Evolutionary conservation across 2,888 invertebrate species (phyloP).

Genomic region (Zelleria hepariella): DNA sequence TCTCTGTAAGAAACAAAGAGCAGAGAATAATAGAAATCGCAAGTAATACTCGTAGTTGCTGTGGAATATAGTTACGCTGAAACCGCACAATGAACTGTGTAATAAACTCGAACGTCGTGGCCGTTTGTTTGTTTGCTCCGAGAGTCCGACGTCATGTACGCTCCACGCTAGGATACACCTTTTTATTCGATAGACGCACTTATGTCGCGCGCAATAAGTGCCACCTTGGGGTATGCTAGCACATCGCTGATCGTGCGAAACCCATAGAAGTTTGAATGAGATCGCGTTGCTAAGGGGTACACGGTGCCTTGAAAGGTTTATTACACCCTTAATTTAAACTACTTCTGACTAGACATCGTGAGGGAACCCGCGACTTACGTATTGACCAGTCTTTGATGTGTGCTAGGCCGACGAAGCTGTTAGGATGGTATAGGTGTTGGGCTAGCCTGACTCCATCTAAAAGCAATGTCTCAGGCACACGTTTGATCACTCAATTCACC

Average conservation of each 20-base stretch:
- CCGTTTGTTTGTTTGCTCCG: not conserved
- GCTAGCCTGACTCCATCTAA: no score
- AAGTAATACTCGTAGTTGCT: not conserved
- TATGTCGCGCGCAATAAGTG: no score
- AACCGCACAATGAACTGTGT: not conserved
- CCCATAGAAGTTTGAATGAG: constrained; percentile 64
- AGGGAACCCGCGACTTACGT: not conserved
- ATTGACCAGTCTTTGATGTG: constrained; percentile 9
- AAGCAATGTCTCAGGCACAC: no score
- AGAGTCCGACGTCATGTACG: not conserved
- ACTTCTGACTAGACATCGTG: no score
- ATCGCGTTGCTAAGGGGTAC: constrained; percentile 21
- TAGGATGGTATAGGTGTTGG: no score
- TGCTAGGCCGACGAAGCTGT: not conserved
- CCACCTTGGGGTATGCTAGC: no score
- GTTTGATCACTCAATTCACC: no score
- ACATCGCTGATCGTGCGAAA: constrained; percentile 23
- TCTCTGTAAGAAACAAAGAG: no score
- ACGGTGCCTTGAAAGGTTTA: not conserved
- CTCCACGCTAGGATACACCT: no score
- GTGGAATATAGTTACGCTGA: not conserved
- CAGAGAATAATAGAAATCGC: no score
- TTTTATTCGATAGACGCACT: no score
- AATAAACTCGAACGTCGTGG: not conserved
- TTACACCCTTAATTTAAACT: not conserved